Conservation (phyloP, 2,797 vertebrate species). For the Pempheris klunzingeri region DNA sequence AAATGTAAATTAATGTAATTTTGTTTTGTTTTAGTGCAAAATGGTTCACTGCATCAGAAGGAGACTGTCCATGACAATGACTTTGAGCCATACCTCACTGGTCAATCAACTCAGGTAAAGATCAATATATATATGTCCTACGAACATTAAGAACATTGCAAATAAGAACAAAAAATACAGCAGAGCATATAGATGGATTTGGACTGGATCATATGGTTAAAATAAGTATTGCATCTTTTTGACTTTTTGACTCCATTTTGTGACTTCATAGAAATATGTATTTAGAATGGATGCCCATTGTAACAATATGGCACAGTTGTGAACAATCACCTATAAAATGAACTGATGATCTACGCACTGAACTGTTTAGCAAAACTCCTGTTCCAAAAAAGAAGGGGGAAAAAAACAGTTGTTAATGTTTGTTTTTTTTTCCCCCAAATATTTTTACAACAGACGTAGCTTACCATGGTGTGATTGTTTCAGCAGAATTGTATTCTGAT, state of each 20-base stretch:
- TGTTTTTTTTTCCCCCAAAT: no score
- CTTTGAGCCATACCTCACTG: constrained; percentile 96
- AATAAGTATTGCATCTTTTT: neutral
- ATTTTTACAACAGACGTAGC: neutral
- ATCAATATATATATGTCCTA: neutral
- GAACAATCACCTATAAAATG: neutral
- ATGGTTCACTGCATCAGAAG: constrained; percentile 97
- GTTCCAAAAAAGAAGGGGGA: neutral
- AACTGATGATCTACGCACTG: neutral
- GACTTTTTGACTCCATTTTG: no score
- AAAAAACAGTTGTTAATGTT: no score
- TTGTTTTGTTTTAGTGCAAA: constrained; percentile 90
- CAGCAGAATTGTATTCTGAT: neutral
- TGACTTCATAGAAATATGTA: no score
- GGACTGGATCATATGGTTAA: neutral
- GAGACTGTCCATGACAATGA: constrained; percentile 96
- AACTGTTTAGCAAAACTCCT: neutral
- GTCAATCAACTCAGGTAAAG: constrained; percentile 95
- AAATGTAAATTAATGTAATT: constrained; percentile 35
- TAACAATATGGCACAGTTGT: neutral
- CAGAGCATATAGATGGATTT: neutral
- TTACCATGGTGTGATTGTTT: neutral
- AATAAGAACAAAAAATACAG: neutral
- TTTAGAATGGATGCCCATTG: no score
- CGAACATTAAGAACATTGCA: neutral